These are phyloP conservation scores for Melanargia galathea DNA, from an alignment of 2,888 invertebrate species.

Conservation along the genomic window DNA sequence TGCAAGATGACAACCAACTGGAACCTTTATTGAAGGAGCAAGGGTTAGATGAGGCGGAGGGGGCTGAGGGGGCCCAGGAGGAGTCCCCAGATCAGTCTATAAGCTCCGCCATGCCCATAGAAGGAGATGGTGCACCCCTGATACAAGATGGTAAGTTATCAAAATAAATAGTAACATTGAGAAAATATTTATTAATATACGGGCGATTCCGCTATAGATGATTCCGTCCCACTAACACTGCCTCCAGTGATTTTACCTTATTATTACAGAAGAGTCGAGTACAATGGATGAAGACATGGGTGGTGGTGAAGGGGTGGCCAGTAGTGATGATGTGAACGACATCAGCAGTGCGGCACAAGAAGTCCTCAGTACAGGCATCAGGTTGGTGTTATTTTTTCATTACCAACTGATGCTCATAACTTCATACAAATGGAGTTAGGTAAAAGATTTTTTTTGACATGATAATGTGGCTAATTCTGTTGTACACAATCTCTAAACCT, in stretches of 20 bases:
- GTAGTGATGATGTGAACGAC: slow-evolving; percentile 78
- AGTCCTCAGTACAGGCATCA: slow-evolving; percentile 68
- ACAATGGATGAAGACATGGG: slow-evolving; percentile 80
- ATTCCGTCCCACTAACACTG: no score
- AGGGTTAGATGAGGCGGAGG: slow-evolving; percentile 61
- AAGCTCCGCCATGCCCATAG: slow-evolving; percentile 75
- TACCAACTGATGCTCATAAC: no score
- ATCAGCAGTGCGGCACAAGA: slow-evolving; percentile 77
- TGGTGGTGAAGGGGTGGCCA: slow-evolving; percentile 76
- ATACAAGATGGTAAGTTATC: slow-evolving; percentile 67
- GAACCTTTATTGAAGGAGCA: slow-evolving; percentile 67
- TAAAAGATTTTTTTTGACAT: no score
- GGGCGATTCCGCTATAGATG: no score
- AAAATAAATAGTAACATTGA: background rate
- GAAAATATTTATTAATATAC: no score
- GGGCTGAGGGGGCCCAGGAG: slow-evolving; percentile 61
- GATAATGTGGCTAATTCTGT: no score
- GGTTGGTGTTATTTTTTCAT: slow-evolving; percentile 14
- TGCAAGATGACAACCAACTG: slow-evolving; percentile 66
- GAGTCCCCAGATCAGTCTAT: slow-evolving; percentile 79
- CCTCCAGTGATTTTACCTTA: background rate
- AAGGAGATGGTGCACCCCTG: slow-evolving; percentile 67
- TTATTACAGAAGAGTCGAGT: slow-evolving; percentile 70
- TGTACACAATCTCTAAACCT: no score
- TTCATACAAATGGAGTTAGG: no score